These are phyloP conservation scores for Hoplodrina ambigua DNA, from an alignment of 2,888 invertebrate genomes.

Conservation along the genomic window DNA sequence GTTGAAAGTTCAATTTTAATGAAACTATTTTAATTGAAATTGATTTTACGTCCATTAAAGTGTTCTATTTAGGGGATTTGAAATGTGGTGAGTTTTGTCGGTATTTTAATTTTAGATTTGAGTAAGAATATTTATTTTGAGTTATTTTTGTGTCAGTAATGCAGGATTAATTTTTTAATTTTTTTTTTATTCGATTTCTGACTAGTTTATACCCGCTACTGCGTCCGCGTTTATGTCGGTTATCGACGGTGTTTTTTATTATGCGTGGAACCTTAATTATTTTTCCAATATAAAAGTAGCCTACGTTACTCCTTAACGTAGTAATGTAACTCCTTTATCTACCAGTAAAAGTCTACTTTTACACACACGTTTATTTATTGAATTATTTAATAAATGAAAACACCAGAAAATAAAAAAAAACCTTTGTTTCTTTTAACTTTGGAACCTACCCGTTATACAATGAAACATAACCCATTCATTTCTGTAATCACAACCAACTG, in stretches of 20 bases:
- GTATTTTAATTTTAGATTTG: slow-evolving; percentile 28
- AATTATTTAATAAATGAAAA: background rate
- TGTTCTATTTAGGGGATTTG: slow-evolving; percentile 41
- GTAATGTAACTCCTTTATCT: too few relatives aligned
- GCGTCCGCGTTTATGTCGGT: too few relatives aligned
- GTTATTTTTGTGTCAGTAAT: background rate
- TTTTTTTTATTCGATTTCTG: too few relatives aligned
- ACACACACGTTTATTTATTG: too few relatives aligned
- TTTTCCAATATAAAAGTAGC: too few relatives aligned
- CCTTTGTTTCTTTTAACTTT: background rate
- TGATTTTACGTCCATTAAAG: slow-evolving; percentile 55
- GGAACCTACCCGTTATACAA: slow-evolving; percentile 5
- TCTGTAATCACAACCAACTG: slow-evolving; percentile 52
- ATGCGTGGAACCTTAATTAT: too few relatives aligned
- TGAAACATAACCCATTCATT: slow-evolving; percentile 36
- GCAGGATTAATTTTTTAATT: too few relatives aligned
- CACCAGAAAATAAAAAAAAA: background rate
- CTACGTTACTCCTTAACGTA: too few relatives aligned
- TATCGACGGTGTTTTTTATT: too few relatives aligned
- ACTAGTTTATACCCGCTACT: too few relatives aligned
- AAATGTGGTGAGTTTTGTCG: slow-evolving; percentile 24
- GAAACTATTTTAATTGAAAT: slow-evolving; percentile 62
- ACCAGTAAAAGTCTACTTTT: too few relatives aligned
- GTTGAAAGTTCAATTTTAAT: slow-evolving; percentile 40
- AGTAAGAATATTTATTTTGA: background rate